Evolutionary conservation across 1,140 invertebrate genomes (phyloP).

Genomic region (Lethocerus indicus): DNA sequence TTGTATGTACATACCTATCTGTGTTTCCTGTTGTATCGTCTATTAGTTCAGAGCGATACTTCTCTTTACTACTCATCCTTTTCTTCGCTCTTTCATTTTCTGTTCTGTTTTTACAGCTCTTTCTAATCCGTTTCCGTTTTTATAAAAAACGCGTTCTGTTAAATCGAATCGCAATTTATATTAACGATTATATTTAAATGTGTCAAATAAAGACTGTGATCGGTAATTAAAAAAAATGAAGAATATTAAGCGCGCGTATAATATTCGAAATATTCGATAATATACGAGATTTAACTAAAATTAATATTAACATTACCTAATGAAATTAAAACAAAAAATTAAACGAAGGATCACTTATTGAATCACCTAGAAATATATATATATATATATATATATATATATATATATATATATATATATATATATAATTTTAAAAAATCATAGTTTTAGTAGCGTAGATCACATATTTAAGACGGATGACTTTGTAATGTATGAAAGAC

Average conservation of each 20-base stretch:
- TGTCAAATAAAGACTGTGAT: conserved; percentile 7
- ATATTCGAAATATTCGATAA: background rate
- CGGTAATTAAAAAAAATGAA: no score
- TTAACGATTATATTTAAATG: conserved; percentile 1
- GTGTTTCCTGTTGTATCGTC: background rate
- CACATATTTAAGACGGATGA: background rate
- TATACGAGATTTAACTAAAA: background rate
- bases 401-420: background rate
- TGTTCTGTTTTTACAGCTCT: no score
- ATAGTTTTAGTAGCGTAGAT: background rate
- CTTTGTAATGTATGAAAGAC: no score
- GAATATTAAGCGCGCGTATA: no score
- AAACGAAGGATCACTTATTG: background rate
- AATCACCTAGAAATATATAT: background rate
- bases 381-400: background rate
- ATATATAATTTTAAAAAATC: background rate
- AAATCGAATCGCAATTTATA: background rate
- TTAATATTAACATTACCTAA: background rate
- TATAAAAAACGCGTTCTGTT: no score
- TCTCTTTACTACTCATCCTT: background rate
- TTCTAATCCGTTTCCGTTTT: no score
- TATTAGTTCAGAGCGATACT: background rate
- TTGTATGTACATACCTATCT: background rate
- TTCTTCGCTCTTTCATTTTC: background rate
- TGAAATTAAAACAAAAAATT: background rate